phyloP scores from a whole-genome alignment of 1,140 invertebrate species.

The Cepaea nemoralis region DNA sequence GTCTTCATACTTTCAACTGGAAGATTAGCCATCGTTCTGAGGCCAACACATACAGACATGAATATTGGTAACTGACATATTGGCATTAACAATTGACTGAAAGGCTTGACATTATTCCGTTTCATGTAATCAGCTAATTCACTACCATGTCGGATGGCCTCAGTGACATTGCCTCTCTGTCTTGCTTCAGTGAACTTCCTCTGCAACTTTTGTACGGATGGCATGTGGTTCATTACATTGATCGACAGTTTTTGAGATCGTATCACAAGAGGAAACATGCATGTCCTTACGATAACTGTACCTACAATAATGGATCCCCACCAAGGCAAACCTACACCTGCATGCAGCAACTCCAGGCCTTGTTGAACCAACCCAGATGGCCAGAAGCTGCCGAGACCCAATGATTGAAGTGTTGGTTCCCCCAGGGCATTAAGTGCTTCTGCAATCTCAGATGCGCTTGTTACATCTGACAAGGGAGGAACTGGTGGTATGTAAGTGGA shows the following conservation, averaged over 20 bases:
- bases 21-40: conserved; percentile 86
- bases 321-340: too few species aligned
- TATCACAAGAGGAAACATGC: conserved; percentile 88
- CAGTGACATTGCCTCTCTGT: conserved; percentile 79
- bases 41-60: conserved; percentile 88
- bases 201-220: conserved; percentile 84
- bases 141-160: conserved; percentile 79
- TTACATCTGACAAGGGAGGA: too few species aligned
- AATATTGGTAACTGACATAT: conserved; percentile 89
- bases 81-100: conserved; percentile 86
- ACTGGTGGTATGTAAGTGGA: too few species aligned
- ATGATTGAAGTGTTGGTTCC: too few species aligned
- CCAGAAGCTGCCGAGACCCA: too few species aligned
- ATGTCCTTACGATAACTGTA: conserved; percentile 81
- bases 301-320: too few species aligned
- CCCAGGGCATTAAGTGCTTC: too few species aligned
- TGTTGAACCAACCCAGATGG: too few species aligned
- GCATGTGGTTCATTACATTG: conserved; percentile 85
- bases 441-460: too few species aligned
- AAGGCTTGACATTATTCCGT: conserved; percentile 83
- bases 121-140: conserved; percentile 87
- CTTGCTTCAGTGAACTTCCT: conserved; percentile 86
- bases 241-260: conserved; percentile 83
- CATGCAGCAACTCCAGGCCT: too few species aligned
- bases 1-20: conserved; percentile 88